Base-by-base conservation (phyloP, 2,797 vertebrate genomes). In the Choloepus didactylus region DNA sequence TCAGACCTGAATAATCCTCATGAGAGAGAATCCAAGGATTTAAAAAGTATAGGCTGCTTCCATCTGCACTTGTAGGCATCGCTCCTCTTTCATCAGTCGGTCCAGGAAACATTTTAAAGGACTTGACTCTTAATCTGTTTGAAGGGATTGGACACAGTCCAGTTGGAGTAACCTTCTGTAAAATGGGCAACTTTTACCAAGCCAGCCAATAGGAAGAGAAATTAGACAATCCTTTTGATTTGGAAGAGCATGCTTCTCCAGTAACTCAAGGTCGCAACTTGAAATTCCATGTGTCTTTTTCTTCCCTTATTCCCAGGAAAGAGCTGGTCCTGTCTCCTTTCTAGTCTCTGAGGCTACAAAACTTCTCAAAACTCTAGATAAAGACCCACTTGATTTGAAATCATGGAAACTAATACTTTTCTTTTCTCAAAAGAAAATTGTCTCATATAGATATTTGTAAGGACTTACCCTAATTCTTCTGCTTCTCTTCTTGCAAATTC, bases 311-410 rank as follows among this genome's bases (percentile, higher is more conserved):
- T 69, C 44, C 64, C 44, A 41, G 75, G 69, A 79, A 89, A 87
- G 31, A 72, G 72, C 54, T 73, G 80, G 46, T 64, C 62, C n/a
- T 93, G 0, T 49, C 14, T 91, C 29, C 38, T 84, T 90, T 73
- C 41, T 83, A 69, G 27, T 3, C 67, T 67, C 66, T 84, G 44
- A 81, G 60, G 44, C 66, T 67, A 64, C 5, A 75, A 1, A 62
- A n/a, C 9, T 25, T 75, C 16, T 38, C 21, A 51, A 87, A 92
- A 38, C 29, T 11, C 76, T 51, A 75, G 29, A 59, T 29, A 83
- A 90, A 89, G 21, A 81, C 54, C 56, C 23, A 60, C 25, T 44
- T 59, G 60, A 46, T 80, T 91, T 93, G 60, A 85, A 89, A 29
- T 69, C 77, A 69, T 59, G 21, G 44, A 80, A 83, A 80, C 38